Evolutionary conservation across 2,888 invertebrate species (phyloP).

Genomic region (Drosophila siamana): DNA sequence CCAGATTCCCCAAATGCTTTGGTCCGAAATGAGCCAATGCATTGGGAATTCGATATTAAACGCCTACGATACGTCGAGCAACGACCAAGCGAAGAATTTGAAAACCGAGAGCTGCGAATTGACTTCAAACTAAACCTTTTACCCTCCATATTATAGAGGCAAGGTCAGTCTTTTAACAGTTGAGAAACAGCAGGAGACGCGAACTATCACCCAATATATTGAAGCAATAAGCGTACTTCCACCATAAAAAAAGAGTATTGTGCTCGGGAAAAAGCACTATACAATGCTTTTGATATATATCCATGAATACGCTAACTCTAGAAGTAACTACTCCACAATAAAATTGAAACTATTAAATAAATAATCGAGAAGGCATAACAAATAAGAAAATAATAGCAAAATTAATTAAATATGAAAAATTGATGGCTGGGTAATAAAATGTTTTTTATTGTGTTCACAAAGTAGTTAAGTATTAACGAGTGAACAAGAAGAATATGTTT

Average conservation of each 20-base stretch:
- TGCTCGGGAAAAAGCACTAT: conserved; percentile 2
- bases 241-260: conserved; percentile 10
- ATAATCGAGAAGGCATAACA: background rate
- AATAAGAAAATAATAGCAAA: background rate
- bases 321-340: background rate
- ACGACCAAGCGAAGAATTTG: background rate
- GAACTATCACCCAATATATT: conserved; percentile 12
- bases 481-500: background rate
- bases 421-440: background rate
- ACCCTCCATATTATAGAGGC: conserved; percentile 11
- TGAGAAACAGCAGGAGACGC: conserved; percentile 1
- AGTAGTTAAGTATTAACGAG: background rate
- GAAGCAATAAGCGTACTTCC: background rate
- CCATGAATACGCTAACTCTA: background rate
- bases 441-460: background rate
- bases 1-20: conserved; percentile 32
- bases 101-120: conserved; percentile 21
- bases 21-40: conserved; percentile 30
- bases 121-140: conserved; percentile 52
- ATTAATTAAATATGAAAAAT: background rate
- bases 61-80: conserved; percentile 29
- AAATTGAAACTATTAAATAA: conserved; percentile 1
- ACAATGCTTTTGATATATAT: background rate
- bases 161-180: conserved; percentile 39
- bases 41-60: conserved; percentile 44